A percentile compares a stretch with the other conserved stretches of the same genome.
phyloP scores from a whole-genome alignment of 2,797 vertebrate species.

The Enteromius trimaculatus region DNA sequence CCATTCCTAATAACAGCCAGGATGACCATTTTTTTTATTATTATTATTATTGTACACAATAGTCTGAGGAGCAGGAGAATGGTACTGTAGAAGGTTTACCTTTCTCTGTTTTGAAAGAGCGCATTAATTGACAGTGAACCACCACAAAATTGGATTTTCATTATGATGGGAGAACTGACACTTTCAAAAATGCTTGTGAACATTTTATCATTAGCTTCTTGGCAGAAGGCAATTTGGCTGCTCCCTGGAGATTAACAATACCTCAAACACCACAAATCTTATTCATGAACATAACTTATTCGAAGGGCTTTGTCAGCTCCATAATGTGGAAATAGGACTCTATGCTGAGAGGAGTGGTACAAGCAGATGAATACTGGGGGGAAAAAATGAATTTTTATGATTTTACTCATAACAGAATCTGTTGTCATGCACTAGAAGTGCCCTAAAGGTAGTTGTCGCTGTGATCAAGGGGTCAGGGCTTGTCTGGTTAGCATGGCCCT shows the following conservation, averaged over 20 bases:
- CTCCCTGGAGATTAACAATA: constrained; percentile 47
- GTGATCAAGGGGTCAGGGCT: constrained; percentile 9
- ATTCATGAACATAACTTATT: constrained; percentile 43
- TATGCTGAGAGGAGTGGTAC: background rate
- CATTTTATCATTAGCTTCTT: constrained; percentile 64
- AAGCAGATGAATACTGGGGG: constrained; percentile 3
- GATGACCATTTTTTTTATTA: background rate
- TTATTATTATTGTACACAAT: constrained; percentile 32
- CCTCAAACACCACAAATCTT: constrained; percentile 38
- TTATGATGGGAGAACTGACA: constrained; percentile 60
- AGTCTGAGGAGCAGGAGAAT: constrained; percentile 43
- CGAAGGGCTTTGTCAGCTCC: constrained; percentile 23
- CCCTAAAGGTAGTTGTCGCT: constrained; percentile 18
- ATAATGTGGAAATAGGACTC: background rate
- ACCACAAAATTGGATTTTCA: constrained; percentile 65
- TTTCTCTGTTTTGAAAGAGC: constrained; percentile 51
- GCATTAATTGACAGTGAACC: constrained; percentile 60
- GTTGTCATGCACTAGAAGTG: background rate
- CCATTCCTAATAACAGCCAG: background rate
- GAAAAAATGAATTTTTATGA: background rate
- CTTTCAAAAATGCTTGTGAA: constrained; percentile 59
- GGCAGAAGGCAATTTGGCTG: constrained; percentile 54
- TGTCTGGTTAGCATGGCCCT: constrained; percentile 7
- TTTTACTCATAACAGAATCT: constrained; percentile 1
- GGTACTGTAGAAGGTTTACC: constrained; percentile 38